phyloP scores from a whole-genome alignment of 2,888 invertebrate species.

The Andrena praecox region DNA sequence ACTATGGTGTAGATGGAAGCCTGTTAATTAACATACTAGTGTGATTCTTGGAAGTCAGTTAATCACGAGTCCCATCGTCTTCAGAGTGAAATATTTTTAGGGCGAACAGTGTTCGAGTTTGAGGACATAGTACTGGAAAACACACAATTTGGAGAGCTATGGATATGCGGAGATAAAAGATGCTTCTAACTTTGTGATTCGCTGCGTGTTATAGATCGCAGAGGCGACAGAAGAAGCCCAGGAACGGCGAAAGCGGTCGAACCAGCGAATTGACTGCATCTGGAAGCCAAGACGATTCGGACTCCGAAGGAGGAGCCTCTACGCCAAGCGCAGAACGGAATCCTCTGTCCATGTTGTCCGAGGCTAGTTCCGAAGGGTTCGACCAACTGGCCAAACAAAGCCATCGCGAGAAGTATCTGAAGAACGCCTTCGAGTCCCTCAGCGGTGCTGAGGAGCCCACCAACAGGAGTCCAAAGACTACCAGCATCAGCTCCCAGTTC shows the following conservation, averaged over 20 bases:
- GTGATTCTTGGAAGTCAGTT: too few relatives aligned
- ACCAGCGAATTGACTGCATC: conserved; percentile 83
- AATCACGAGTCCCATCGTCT: too few relatives aligned
- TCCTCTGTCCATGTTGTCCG: conserved; percentile 89
- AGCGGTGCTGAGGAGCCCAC: conserved; percentile 87
- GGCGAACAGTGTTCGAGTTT: too few relatives aligned
- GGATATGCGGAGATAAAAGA: too few relatives aligned
- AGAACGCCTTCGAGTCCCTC: conserved; percentile 90
- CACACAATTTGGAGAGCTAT: too few relatives aligned
- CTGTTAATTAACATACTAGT: too few relatives aligned
- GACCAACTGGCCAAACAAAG: conserved; percentile 86
- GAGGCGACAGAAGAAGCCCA: conserved; percentile 79
- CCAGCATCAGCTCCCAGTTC: conserved; percentile 85
- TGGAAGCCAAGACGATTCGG: conserved; percentile 90
- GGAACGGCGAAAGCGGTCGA: conserved; percentile 78
- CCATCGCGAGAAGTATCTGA: conserved; percentile 87
- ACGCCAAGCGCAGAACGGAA: conserved; percentile 94
- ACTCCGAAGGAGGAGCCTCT: conserved; percentile 88
- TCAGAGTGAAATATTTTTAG: too few relatives aligned
- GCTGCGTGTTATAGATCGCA: conserved; percentile 73
- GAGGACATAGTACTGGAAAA: too few relatives aligned
- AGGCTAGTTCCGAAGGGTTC: conserved; percentile 90
- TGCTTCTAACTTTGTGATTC: too few relatives aligned
- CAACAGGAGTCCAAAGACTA: conserved; percentile 76
- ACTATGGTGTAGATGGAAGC: too few relatives aligned